These are phyloP conservation scores for Trogon surrucura DNA, from an alignment of 2,113 vertebrate species.

Conservation along the genomic window DNA sequence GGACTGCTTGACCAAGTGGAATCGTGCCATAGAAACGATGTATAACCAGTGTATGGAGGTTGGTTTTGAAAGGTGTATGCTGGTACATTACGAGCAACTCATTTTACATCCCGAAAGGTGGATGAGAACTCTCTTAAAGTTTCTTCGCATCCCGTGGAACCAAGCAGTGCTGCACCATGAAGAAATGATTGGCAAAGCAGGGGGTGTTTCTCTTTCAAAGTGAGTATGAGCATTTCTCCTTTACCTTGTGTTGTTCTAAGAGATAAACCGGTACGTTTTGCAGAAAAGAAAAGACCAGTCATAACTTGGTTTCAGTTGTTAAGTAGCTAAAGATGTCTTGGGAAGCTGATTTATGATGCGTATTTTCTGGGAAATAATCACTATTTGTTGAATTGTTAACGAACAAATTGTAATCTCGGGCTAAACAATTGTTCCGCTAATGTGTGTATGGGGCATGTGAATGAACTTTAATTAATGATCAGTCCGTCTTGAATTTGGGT, in stretches of 20 bases:
- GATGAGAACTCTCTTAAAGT: conserved; percentile 93
- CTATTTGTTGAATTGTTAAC: background rate
- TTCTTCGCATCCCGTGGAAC: conserved; percentile 92
- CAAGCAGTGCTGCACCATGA: conserved; percentile 94
- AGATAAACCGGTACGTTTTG: background rate
- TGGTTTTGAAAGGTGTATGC: conserved; percentile 85
- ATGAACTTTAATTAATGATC: background rate
- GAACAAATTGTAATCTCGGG: rapidly evolving
- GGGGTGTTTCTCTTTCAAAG: conserved; percentile 97
- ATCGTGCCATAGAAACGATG: conserved; percentile 97
- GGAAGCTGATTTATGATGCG: background rate
- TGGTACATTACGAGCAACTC: conserved; percentile 93
- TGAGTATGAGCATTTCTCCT: conserved; percentile 74
- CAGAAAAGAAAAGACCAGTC: background rate
- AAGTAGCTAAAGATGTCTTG: background rate
- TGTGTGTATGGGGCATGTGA: background rate
- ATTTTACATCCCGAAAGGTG: conserved; percentile 94
- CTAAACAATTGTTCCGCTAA: background rate
- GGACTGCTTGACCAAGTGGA: conserved; percentile 98
- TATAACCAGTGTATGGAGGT: conserved; percentile 96
- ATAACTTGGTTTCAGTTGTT: background rate
- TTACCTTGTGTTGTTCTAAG: background rate
- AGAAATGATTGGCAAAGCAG: conserved; percentile 96
- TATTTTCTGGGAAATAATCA: background rate
- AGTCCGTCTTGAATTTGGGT: background rate